Conservation (phyloP, 2,888 invertebrate species). For the Orthonychiurus folsomi region DNA sequence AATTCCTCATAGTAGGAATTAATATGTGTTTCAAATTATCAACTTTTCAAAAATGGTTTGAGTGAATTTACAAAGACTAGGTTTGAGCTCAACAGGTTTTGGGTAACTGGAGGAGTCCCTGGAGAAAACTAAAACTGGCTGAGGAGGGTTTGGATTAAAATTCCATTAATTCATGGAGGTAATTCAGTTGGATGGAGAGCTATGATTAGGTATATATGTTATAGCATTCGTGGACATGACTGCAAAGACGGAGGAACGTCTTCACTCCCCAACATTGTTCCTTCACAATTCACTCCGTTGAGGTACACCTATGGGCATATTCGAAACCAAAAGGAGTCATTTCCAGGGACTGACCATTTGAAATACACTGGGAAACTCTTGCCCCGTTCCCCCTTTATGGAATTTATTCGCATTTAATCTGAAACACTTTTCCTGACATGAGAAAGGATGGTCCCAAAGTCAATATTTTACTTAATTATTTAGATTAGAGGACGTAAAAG, state of each 20-base stretch:
- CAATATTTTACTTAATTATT: background rate
- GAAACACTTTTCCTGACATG: background rate
- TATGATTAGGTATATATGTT: background rate
- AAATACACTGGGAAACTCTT: too few relatives aligned
- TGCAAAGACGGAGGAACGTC: background rate
- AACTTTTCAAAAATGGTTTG: background rate
- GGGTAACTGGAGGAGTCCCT: background rate
- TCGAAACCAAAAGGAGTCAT: too few relatives aligned
- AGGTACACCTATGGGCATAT: too few relatives aligned
- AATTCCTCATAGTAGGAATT: background rate
- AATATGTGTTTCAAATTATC: too few relatives aligned
- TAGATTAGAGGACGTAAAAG: background rate
- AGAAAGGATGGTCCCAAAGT: background rate
- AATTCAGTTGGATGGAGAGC: background rate
- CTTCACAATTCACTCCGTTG: too few relatives aligned
- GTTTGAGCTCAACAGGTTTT: too few relatives aligned
- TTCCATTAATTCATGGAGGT: background rate
- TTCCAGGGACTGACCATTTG: too few relatives aligned
- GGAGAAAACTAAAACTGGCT: background rate
- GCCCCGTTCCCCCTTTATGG: background rate
- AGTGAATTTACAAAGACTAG: too few relatives aligned
- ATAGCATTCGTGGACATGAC: background rate
- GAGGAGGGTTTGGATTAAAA: background rate
- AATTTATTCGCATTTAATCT: background rate
- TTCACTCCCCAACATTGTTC: too few relatives aligned